Base-by-base conservation (phyloP, 2,888 invertebrate species). In the Apantesis nais region DNA sequence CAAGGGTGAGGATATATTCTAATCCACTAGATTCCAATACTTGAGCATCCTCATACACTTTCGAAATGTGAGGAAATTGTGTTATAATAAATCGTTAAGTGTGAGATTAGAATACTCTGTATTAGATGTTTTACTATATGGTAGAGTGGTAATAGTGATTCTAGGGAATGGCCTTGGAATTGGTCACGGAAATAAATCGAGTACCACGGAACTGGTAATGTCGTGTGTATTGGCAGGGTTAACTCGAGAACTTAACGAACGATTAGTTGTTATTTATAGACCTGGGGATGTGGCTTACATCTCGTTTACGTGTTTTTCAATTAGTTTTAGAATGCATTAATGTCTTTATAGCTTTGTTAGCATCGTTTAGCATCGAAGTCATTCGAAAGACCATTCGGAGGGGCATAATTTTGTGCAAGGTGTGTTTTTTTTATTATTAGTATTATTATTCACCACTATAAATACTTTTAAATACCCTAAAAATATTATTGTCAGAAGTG, bases 1-100 rank as follows among this genome's bases (percentile, higher is more conserved):
- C 65, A 62, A 75, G 74, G 68, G 74, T 74, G 67, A 70, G 74
- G 75, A 76, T 71, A 78, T 71, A 81, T 79, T 76, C 75, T 78
- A 85, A 82, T 77, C 79, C 74, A 84, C 81, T 83, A 80, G 76
- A 83, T 78, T 71, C 76, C 80, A 83, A 85, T 85, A 83, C 84
- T 85, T 80, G 79, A 79, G 78, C 81, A 77, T 75, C 69, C 78
- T 74, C 74, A 62, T 81, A 80, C 77, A 78, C 79, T 79, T 71
- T 70, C 73, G 65, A 70, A 76, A 73, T 74, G 75, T 70, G 74
- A 73, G 74, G 79, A 80, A 76, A 77, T 78, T 80, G 78, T 76
- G 75, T 65, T 75, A 73, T 75, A 67, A 78, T 82, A 81, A 80
- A 81, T 80, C 80, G 68, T 66, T 58, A 29, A 61, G 69, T 71